phyloP scores from a whole-genome alignment of 2,113 vertebrate genomes.

The Pagrus major region DNA sequence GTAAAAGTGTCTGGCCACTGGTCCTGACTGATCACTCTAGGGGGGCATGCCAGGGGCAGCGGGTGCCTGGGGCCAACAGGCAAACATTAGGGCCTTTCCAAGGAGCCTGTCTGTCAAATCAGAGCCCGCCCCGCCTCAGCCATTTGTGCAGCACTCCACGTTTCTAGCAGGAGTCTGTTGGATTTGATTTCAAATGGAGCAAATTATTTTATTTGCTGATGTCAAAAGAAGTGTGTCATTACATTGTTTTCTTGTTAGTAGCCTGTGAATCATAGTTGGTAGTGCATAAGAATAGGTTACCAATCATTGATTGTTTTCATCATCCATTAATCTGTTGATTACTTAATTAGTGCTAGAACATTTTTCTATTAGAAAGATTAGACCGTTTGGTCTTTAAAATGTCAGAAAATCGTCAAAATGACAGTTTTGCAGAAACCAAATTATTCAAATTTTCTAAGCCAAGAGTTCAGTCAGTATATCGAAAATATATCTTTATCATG shows the following conservation, averaged over 20 bases:
- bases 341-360: too few relatives aligned
- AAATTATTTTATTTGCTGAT: not conserved
- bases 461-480: too few relatives aligned
- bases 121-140: slow-evolving; percentile 3
- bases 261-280: not conserved
- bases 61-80: slow-evolving; percentile 45
- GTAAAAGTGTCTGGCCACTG: slow-evolving; percentile 76
- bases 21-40: slow-evolving; percentile 65
- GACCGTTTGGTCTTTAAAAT: not conserved
- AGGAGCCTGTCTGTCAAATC: slow-evolving; percentile 49
- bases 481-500: too few relatives aligned
- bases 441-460: too few relatives aligned
- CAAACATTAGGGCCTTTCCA: slow-evolving; percentile 57
- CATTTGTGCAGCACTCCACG: not conserved
- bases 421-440: too few relatives aligned
- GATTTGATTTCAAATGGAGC: not conserved
- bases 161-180: not conserved
- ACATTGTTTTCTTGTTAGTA: not conserved
- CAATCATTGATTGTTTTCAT: not conserved
- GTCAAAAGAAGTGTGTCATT: not conserved
- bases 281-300: not conserved
- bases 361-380: too few relatives aligned
- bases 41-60: slow-evolving; percentile 61
- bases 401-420: not conserved
- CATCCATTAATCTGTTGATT: not conserved